Base-by-base conservation (phyloP, 2,797 vertebrate genomes). In the Cirrhinus molitorella region DNA sequence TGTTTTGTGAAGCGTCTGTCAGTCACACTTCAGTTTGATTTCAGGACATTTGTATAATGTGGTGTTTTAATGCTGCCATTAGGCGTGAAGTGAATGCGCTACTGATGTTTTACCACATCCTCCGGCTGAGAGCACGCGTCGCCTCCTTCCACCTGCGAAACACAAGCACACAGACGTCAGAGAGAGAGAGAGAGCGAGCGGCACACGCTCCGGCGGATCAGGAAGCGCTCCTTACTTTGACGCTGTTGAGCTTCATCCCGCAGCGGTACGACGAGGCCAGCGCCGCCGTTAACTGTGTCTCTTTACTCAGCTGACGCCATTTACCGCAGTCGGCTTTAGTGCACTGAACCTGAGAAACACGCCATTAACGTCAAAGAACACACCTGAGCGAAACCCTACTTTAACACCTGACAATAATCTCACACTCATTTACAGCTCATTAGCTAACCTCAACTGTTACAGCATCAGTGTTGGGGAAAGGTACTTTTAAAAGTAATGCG, bases 221-320 rank as follows among this genome's bases (percentile, higher is more conserved):
- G 1, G 9, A 9, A 55, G 12, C 45, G 31, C 21, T 63, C 25
- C 59, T 91, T 70, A 99, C 98, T 95, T 99, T 99, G 55, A 96
- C 88, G 84, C 93, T 96, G 88, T 94, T 97, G 82, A 96, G 93
- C 90, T 99, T 99, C 96, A 97, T 96, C 19, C 97, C 97, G 85
- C 98, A 99, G 88, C 96, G 96, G 85, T 98, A 99, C 0, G 94
- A 93, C 81, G 94, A 94, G 16, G 97, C 97, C 23, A 98, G 94
- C 12, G 96, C 93, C 4, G 96, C 89, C 6, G 96, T 98, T 70
- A 99, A 95, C 63, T 97, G 96, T 80, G 96, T 97, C 90, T 99
- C 98, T 91, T 98, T 99, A 79, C 97, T 99, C 85, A 99, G 94
- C 90, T 99, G 98, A 77, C 98, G 95, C 98, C 98, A 99, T 83